Base-by-base conservation (phyloP, 2,113 vertebrate species). In the Anhinga anhinga region DNA sequence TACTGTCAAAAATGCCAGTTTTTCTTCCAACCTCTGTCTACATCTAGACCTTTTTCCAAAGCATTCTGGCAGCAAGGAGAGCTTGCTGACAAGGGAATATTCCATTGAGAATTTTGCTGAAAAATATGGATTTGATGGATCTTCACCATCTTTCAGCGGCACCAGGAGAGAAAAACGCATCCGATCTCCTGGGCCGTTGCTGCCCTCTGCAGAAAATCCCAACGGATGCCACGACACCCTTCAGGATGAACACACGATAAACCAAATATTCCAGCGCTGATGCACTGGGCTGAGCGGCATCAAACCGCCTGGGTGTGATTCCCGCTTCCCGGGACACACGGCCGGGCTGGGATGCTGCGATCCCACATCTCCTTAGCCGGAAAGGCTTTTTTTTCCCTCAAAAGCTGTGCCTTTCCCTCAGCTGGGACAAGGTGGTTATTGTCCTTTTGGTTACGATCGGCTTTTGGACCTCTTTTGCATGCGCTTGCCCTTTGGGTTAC, bases 121-220 rank as follows among this genome's bases (percentile, higher is more conserved):
- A 42, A 53, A 76, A 59, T 1, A 34, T 0, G 13, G n/a, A 53
- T 59, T 47, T 38, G 61, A 42, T 45, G 36, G 30, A 52, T 70
- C 55, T 58, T 17, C 82, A 29, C 18, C 49, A 15, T 7, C 52
- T 38, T 53, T 44, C 53, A 78, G 79, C 15, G 2, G 47, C 66
- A 6, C 18, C 2, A 4, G 17, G 47, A 86, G 18, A 13, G 30
- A 65, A 21, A 32, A 36, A 1, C 1, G 0, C 61, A 3, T 22
- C 73, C 18, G 1, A 88, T 91, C 73, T 59, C 87, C 73, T 70
- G 56, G 50, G 22, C 56, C n/a, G 7, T 93, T 93, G 94, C 91
- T 95, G 94, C 94, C 94, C 94, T 84, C 94, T 91, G 94, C 94
- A 91, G 94, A 70, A 76, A 36, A 22, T 36, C 69, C 61, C 4